A percentile compares a stretch with the other conserved stretches of the same genome.
Evolutionary conservation across 2,888 invertebrate species (phyloP).

Genomic region (Orchesella flavescens): DNA sequence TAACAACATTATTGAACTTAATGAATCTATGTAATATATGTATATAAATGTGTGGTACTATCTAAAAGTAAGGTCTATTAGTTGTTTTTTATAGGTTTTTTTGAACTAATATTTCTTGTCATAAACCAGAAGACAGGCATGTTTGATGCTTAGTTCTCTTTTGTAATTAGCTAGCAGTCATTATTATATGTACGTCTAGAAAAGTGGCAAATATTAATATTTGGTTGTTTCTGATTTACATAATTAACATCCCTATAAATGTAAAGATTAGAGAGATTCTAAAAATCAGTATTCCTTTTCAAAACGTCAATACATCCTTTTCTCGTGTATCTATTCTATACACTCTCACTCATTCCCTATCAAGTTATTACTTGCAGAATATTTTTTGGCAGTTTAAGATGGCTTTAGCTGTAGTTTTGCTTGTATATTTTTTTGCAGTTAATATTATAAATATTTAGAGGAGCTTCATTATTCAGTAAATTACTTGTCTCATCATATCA

Average conservation of each 20-base stretch:
- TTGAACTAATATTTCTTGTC: too few relatives aligned
- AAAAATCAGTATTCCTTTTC: too few relatives aligned
- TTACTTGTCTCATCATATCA: not conserved
- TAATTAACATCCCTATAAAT: too few relatives aligned
- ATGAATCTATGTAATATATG: not conserved
- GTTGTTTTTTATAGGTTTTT: too few relatives aligned
- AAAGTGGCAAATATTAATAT: constrained; percentile 15
- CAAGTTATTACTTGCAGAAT: not conserved
- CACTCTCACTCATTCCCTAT: not conserved
- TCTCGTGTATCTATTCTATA: not conserved
- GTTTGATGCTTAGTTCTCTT: too few relatives aligned
- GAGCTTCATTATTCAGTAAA: not conserved
- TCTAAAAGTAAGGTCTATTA: not conserved
- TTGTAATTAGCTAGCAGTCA: too few relatives aligned
- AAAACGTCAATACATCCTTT: too few relatives aligned
- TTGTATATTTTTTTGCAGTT: not conserved
- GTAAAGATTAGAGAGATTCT: too few relatives aligned
- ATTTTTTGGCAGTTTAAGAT: constrained; percentile 22
- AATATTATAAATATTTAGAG: not conserved
- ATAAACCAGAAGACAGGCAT: too few relatives aligned
- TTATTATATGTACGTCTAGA: not conserved
- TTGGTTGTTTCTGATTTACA: constrained; percentile 5
- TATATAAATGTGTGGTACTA: not conserved
- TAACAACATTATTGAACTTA: constrained; percentile 1
- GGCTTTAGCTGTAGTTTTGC: not conserved